Evolutionary conservation across 1,140 invertebrate genomes (phyloP).

Genomic region (Liolophura sinensis): DNA sequence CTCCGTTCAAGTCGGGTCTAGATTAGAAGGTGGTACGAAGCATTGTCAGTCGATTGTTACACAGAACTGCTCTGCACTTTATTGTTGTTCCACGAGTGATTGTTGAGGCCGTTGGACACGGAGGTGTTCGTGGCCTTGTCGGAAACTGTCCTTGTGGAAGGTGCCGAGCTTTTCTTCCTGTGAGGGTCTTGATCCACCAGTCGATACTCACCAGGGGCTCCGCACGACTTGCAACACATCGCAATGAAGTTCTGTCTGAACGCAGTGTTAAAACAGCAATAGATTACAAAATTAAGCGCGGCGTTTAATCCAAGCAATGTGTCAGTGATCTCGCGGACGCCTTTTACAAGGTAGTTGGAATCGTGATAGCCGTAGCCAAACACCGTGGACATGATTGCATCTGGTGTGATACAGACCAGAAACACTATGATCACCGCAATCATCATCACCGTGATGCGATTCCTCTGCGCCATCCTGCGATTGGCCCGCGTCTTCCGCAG

Average conservation of each 20-base stretch:
- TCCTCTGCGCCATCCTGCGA: slow-evolving; percentile 27
- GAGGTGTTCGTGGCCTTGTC: too few relatives aligned
- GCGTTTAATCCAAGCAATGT: slow-evolving; percentile 74
- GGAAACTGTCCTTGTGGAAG: too few relatives aligned
- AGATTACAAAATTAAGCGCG: slow-evolving; percentile 74
- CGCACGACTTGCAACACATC: slow-evolving; percentile 28
- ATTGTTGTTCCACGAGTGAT: too few relatives aligned
- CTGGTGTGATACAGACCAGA: slow-evolving; percentile 74
- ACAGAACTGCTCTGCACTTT: too few relatives aligned
- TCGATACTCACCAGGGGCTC: too few relatives aligned
- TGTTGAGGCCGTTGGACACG: too few relatives aligned
- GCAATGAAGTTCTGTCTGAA: slow-evolving; percentile 62
- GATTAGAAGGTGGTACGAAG: too few relatives aligned
- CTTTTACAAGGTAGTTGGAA: slow-evolving; percentile 56
- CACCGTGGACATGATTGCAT: slow-evolving; percentile 65
- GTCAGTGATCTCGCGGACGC: slow-evolving; percentile 75
- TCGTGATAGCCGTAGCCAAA: slow-evolving; percentile 56
- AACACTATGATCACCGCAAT: slow-evolving; percentile 77
- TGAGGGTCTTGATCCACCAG: too few relatives aligned
- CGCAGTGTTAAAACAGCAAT: slow-evolving; percentile 76
- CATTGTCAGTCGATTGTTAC: too few relatives aligned
- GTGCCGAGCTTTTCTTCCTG: too few relatives aligned
- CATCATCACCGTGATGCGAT: slow-evolving; percentile 73
- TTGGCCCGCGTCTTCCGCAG: slow-evolving; percentile 60
- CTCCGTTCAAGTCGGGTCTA: too few relatives aligned